Percentiles rank a stretch among this genome's conserved stretches.
Evolutionary conservation across 2,113 vertebrate species (phyloP).

Genomic region (Callipepla californica): DNA sequence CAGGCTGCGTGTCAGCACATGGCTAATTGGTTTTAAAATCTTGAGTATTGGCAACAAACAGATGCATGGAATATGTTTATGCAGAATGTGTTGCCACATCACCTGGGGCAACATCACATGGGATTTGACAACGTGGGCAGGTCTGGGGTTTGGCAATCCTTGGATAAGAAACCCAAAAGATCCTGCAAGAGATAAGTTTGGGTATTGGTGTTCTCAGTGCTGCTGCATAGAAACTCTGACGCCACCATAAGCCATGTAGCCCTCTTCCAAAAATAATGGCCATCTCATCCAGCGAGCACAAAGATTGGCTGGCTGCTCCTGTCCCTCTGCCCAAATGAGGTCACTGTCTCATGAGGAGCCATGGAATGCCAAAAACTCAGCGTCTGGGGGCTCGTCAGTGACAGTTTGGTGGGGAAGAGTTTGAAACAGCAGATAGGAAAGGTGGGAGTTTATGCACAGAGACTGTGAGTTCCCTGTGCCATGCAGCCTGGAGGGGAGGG

Average conservation of each 20-base stretch:
- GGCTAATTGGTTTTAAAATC: background rate
- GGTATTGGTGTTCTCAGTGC: background rate
- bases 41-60: background rate
- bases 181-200: background rate
- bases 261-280: background rate
- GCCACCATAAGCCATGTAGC: background rate
- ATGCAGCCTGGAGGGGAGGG: background rate
- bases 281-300: background rate
- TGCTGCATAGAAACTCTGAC: background rate
- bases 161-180: background rate
- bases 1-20: background rate
- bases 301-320: accelerated
- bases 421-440: background rate
- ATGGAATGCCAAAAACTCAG: background rate
- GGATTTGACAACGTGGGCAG: background rate
- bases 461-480: background rate
- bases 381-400: background rate
- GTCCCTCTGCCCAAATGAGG: background rate
- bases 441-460: background rate
- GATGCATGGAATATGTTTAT: background rate
- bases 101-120: background rate
- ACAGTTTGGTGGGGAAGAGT: background rate
- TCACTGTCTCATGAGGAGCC: background rate
- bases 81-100: background rate
- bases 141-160: background rate